These are phyloP conservation scores for Spicauda simplicius DNA, from an alignment of 2,888 invertebrate genomes.

Conservation along the genomic window DNA sequence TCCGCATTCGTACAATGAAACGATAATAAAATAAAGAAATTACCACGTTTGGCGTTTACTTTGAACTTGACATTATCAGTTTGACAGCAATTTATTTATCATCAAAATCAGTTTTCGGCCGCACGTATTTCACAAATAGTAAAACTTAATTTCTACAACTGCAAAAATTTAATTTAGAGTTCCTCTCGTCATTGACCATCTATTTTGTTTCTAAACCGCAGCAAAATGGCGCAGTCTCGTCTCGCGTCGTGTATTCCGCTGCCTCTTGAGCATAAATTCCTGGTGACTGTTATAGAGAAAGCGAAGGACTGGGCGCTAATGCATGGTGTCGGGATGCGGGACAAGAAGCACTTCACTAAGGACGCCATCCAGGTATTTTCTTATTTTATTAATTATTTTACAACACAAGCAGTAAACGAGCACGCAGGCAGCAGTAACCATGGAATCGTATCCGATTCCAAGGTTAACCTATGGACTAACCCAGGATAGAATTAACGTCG, in stretches of 20 bases:
- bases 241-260: constrained; percentile 87
- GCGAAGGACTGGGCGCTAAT: constrained; percentile 94
- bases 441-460: no score
- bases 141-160: neutral
- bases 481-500: no score
- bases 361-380: constrained; percentile 86
- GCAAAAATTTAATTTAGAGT: neutral
- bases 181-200: neutral
- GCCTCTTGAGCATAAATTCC: constrained; percentile 86
- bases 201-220: neutral
- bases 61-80: neutral
- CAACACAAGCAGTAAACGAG: no score
- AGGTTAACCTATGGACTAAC: no score
- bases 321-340: constrained; percentile 93
- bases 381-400: no score
- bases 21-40: neutral
- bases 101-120: neutral
- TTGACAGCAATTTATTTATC: constrained; percentile 4
- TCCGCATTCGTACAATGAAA: no score
- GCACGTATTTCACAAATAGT: neutral
- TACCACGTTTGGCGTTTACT: neutral
- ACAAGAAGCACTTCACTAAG: constrained; percentile 87
- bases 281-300: constrained; percentile 88
- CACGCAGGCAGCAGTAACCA: no score
- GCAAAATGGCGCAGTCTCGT: constrained; percentile 71